Evolutionary conservation across 2,888 invertebrate genomes (phyloP).

Genomic region (Polietes domitor): DNA sequence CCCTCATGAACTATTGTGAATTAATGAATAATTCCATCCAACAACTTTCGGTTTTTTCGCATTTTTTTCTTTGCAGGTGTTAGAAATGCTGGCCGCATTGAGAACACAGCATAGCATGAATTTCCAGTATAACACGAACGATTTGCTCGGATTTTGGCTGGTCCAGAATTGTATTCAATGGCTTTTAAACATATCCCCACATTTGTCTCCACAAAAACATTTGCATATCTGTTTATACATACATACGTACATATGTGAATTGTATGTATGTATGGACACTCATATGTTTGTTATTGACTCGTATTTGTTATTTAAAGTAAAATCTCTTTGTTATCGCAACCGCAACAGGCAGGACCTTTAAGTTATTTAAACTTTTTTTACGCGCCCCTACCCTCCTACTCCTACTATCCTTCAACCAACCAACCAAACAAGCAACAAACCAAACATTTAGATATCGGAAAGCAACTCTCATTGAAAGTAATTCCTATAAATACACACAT

Average conservation of each 20-base stretch:
- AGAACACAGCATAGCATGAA: constrained; percentile 41
- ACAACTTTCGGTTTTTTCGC: neutral
- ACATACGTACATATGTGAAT: constrained; percentile 29
- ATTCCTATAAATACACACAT: neutral
- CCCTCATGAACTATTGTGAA: too few relatives aligned
- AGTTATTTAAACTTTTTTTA: constrained; percentile 68
- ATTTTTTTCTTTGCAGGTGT: constrained; percentile 66
- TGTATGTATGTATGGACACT: too few relatives aligned
- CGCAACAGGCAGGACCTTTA: constrained; percentile 77
- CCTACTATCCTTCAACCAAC: neutral
- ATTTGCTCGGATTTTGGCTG: constrained; percentile 75
- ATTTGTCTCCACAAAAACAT: neutral
- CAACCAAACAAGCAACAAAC: neutral
- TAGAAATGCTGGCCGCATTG: constrained; percentile 50
- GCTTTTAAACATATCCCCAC: constrained; percentile 20
- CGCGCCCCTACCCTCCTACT: neutral
- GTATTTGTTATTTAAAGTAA: constrained; percentile 23
- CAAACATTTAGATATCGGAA: constrained; percentile 40
- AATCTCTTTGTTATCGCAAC: constrained; percentile 48
- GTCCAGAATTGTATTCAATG: constrained; percentile 73
- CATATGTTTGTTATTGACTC: constrained; percentile 16
- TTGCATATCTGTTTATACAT: constrained; percentile 24
- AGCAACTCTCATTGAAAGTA: constrained; percentile 3
- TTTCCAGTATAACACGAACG: constrained; percentile 58
- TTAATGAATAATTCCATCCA: too few relatives aligned